Conservation (phyloP, 2,888 invertebrate genomes). For the Lasioglossum vierecki region DNA sequence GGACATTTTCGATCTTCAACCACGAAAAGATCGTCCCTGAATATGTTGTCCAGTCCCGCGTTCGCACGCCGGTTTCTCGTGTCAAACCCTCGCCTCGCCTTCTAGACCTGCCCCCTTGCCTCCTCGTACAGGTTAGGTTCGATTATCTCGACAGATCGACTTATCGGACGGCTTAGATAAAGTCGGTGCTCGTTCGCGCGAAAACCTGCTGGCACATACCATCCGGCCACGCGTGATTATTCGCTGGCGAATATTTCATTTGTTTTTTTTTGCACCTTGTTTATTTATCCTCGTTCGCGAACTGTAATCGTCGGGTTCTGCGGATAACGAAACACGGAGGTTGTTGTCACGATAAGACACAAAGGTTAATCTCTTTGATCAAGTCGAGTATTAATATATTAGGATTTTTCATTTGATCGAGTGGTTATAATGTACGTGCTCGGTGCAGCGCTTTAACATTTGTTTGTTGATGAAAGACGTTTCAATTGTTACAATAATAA, state of each 20-base stretch:
- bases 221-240: background rate
- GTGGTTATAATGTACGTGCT: background rate
- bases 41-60: background rate
- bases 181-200: slow-evolving; percentile 18
- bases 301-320: background rate
- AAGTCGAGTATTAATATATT: background rate
- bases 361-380: background rate
- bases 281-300: background rate
- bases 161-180: slow-evolving; percentile 38
- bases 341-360: background rate
- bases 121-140: slow-evolving; percentile 36
- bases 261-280: background rate
- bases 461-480: background rate
- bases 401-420: background rate
- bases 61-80: slow-evolving; percentile 33
- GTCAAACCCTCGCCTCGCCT: slow-evolving; percentile 31
- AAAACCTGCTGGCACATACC: background rate
- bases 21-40: background rate
- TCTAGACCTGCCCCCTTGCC: background rate
- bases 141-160: slow-evolving; percentile 24
- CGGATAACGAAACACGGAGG: background rate
- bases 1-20: background rate
- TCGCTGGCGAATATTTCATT: background rate
- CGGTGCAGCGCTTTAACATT: background rate
- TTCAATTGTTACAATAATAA: too few species aligned